Conservation (phyloP, 2,797 vertebrate genomes). For the Loris lydekkerianus region DNA sequence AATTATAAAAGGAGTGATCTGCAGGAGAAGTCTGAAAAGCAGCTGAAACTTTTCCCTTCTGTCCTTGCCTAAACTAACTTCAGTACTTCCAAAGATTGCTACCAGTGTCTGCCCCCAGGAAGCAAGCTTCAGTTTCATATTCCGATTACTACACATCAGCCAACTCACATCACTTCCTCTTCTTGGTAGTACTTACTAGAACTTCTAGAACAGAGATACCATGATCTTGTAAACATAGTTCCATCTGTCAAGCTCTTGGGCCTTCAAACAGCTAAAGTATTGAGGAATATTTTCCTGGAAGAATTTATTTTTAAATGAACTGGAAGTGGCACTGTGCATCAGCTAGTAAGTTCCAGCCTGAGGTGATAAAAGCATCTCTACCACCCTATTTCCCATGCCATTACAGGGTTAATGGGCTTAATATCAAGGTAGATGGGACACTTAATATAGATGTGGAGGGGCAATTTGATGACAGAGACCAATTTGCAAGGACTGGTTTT, state of each 20-base stretch:
- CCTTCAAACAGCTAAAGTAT: slow-evolving; percentile 35
- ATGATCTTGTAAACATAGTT: not conserved
- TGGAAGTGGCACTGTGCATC: slow-evolving; percentile 52
- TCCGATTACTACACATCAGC: not conserved
- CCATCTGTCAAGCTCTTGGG: not conserved
- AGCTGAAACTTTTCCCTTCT: not conserved
- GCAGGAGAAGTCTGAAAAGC: not conserved
- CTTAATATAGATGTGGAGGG: slow-evolving; percentile 7
- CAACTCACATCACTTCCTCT: not conserved
- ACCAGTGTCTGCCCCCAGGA: not conserved
- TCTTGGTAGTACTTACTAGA: not conserved
- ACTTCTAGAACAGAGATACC: slow-evolving; percentile 18
- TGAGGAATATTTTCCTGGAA: slow-evolving; percentile 21
- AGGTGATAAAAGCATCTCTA: slow-evolving; percentile 38
- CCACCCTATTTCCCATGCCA: slow-evolving; percentile 42
- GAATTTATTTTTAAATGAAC: slow-evolving; percentile 54
- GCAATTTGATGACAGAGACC: slow-evolving; percentile 60
- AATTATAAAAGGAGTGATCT: not conserved
- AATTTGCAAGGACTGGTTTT: slow-evolving; percentile 56
- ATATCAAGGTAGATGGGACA: not conserved
- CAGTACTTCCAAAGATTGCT: not conserved
- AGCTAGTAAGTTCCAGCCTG: slow-evolving; percentile 26
- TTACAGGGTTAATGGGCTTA: slow-evolving; percentile 15
- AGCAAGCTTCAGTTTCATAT: not conserved
- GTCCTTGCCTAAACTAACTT: not conserved